These are phyloP conservation scores for Neoaliturus tenellus DNA, from an alignment of 2,888 invertebrate genomes.

Conservation along the genomic window DNA sequence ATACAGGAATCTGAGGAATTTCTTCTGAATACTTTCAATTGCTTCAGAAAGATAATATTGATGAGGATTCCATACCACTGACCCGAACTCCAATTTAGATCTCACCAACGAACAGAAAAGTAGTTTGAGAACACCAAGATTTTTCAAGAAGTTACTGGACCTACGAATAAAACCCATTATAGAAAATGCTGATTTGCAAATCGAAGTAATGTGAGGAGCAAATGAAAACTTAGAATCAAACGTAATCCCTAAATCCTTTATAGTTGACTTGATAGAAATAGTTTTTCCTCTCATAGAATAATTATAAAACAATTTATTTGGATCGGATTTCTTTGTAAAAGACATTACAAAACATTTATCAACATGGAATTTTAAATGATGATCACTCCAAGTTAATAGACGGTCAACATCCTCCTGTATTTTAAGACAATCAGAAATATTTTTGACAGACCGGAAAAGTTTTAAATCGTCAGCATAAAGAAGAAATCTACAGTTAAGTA, in stretches of 20 bases:
- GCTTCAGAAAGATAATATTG: not conserved
- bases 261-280: no score
- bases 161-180: not conserved
- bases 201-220: not conserved
- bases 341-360: no score
- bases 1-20: not conserved
- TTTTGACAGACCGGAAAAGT: no score
- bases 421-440: no score
- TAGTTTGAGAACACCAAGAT: not conserved
- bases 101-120: not conserved
- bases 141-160: not conserved
- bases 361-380: no score
- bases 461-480: no score
- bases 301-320: no score
- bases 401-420: no score
- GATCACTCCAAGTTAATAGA: no score
- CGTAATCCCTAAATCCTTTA: slow-evolving; percentile 27
- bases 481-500: no score
- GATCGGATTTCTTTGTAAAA: no score
- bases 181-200: not conserved
- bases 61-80: not conserved
- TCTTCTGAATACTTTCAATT: not conserved
- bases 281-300: no score
- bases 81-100: not conserved
- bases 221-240: slow-evolving; percentile 4